Percentiles rank a stretch among this genome's conserved stretches.
Evolutionary conservation across 2,113 vertebrate species (phyloP).

Genomic region (Pteruthius melanotis): DNA sequence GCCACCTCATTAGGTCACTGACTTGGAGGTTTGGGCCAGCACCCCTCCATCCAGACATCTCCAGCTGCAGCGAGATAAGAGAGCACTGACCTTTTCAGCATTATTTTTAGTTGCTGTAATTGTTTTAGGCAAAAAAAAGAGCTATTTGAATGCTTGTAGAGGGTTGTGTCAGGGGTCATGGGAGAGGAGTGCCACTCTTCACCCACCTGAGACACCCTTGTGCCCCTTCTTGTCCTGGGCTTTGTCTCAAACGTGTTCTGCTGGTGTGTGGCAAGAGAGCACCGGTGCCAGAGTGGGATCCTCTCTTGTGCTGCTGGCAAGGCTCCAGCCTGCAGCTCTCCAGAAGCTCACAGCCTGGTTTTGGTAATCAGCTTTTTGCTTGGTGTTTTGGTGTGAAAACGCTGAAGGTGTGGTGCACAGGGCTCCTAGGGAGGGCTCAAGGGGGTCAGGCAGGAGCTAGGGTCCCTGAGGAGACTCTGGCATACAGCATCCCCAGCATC

Average conservation of each 20-base stretch:
- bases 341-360: background rate
- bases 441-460: background rate
- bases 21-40: background rate
- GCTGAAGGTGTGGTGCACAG: background rate
- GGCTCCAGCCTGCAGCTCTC: background rate
- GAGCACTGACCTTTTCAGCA: background rate
- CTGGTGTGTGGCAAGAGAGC: background rate
- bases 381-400: background rate
- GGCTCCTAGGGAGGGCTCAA: background rate
- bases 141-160: background rate
- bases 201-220: fast-evolving
- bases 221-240: background rate
- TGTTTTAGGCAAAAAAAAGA: background rate
- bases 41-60: background rate
- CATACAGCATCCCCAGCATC: fast-evolving
- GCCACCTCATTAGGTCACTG: fast-evolving
- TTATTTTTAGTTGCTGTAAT: background rate
- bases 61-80: background rate
- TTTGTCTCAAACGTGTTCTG: background rate
- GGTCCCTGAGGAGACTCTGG: background rate
- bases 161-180: background rate
- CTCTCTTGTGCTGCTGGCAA: background rate
- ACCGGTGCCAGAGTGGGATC: fast-evolving
- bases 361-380: background rate
- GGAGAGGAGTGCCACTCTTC: background rate